phyloP scores from a whole-genome alignment of 1,140 invertebrate species.

The Drosophila insularis region DNA sequence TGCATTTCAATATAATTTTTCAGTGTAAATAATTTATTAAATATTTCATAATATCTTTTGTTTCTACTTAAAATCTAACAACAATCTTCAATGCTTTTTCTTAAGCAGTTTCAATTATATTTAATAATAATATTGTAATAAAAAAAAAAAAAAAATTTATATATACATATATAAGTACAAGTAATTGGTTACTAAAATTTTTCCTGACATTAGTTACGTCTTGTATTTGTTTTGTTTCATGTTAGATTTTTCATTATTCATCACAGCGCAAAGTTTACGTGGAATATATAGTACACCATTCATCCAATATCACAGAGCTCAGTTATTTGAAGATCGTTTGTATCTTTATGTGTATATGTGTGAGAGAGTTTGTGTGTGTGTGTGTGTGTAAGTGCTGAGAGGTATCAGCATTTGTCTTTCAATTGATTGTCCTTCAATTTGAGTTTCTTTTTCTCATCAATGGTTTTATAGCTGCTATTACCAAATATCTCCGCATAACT shows the following conservation, averaged over 20 bases:
- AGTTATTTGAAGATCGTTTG: slow-evolving; percentile 38
- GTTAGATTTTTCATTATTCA: slow-evolving; percentile 30
- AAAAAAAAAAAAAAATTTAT: neutral
- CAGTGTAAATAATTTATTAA: slow-evolving; percentile 63
- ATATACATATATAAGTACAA: slow-evolving; percentile 37
- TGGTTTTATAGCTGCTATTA: slow-evolving; percentile 51
- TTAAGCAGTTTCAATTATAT: slow-evolving; percentile 4
- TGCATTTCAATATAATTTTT: neutral
- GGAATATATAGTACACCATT: slow-evolving; percentile 47
- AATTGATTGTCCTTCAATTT: slow-evolving; percentile 39
- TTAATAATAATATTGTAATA: neutral
- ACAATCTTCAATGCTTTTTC: slow-evolving; percentile 30
- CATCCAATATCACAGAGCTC: slow-evolving; percentile 67
- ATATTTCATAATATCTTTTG: slow-evolving; percentile 19
- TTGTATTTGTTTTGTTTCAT: slow-evolving; percentile 9
- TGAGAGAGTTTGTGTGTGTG: neutral
- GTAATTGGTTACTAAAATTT: slow-evolving; percentile 6
- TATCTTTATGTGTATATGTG: neutral
- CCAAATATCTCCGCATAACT: slow-evolving; percentile 72
- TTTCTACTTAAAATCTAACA: slow-evolving; percentile 66
- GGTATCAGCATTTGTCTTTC: slow-evolving; percentile 49
- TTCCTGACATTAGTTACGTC: slow-evolving; percentile 30
- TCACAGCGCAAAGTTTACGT: slow-evolving; percentile 69
- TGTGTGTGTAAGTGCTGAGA: neutral
- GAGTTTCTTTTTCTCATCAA: slow-evolving; percentile 66